A percentile compares a stretch with the other conserved stretches of the same genome.
Evolutionary conservation across 2,797 vertebrate species (phyloP).

Genomic region (Sparus aurata): DNA sequence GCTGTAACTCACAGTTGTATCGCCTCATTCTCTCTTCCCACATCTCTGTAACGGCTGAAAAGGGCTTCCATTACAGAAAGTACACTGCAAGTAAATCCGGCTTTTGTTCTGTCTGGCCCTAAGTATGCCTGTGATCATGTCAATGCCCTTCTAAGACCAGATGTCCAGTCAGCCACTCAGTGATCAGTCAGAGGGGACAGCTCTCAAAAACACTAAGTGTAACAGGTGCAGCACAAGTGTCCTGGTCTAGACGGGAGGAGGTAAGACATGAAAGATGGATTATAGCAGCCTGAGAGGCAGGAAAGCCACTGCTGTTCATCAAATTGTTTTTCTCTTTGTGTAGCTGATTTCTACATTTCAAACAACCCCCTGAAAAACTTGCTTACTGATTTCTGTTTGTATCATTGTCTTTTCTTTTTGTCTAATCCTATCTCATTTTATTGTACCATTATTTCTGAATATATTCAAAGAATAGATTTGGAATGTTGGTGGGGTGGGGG

Average conservation of each 20-base stretch:
- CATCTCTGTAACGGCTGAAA: slow-evolving; percentile 33
- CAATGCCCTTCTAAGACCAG: slow-evolving; percentile 33
- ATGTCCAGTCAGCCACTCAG: slow-evolving; percentile 51
- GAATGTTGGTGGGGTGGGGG: slow-evolving; percentile 14
- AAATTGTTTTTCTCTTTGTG: slow-evolving; percentile 32
- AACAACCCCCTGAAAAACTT: slow-evolving; percentile 15
- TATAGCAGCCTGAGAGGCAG: slow-evolving; percentile 32
- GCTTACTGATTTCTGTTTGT: slow-evolving; percentile 34
- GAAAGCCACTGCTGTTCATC: slow-evolving; percentile 35
- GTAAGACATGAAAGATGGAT: slow-evolving; percentile 46
- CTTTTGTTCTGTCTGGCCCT: slow-evolving; percentile 36
- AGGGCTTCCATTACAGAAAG: slow-evolving; percentile 45
- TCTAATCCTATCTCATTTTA: slow-evolving; percentile 45
- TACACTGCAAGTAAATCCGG: slow-evolving; percentile 32
- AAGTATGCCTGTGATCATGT: slow-evolving; percentile 50
- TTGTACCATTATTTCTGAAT: slow-evolving; percentile 46
- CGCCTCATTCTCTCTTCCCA: slow-evolving; percentile 35
- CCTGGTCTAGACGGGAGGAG: slow-evolving; percentile 42
- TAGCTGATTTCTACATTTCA: slow-evolving; percentile 18
- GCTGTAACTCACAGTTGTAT: slow-evolving; percentile 29
- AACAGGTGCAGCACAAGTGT: slow-evolving; percentile 53
- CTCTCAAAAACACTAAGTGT: slow-evolving; percentile 31
- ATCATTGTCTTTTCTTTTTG: slow-evolving; percentile 26
- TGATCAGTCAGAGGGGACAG: slow-evolving; percentile 41
- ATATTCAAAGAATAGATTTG: slow-evolving; percentile 58